These are phyloP conservation scores for Camptogramma bilineatum DNA, from an alignment of 2,888 invertebrate species.

Conservation along the genomic window DNA sequence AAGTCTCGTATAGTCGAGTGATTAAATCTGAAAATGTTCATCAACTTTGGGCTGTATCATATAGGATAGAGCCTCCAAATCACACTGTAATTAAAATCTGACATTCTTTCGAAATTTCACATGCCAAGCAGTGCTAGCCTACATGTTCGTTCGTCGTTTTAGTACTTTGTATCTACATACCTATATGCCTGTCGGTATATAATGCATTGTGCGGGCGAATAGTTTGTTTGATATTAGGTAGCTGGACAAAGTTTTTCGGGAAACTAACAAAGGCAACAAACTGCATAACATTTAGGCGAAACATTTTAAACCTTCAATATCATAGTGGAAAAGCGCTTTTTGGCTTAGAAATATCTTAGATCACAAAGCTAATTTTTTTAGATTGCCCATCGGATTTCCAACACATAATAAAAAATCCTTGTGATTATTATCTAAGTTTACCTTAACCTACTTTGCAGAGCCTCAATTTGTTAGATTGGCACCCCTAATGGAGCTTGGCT, in stretches of 20 bases:
- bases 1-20: too few relatives aligned
- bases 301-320: neutral
- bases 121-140: neutral
- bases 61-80: too few relatives aligned
- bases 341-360: neutral
- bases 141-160: neutral
- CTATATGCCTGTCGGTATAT: slow-evolving; percentile 1
- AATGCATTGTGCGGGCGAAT: neutral
- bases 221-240: slow-evolving; percentile 11
- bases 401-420: neutral
- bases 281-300: slow-evolving; percentile 7
- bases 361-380: neutral
- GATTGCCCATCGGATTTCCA: neutral
- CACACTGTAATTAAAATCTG: too few relatives aligned
- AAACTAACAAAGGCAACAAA: neutral
- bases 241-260: slow-evolving; percentile 4
- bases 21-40: too few relatives aligned
- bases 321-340: neutral
- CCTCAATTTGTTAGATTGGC: too few relatives aligned
- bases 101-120: neutral
- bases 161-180: neutral
- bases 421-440: too few relatives aligned
- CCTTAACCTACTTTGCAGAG: too few relatives aligned
- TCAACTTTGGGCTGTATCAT: too few relatives aligned
- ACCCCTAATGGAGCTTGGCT: too few relatives aligned